Evolutionary conservation across 2,888 invertebrate genomes (phyloP).

Genomic region (Melipona bicolor): DNA sequence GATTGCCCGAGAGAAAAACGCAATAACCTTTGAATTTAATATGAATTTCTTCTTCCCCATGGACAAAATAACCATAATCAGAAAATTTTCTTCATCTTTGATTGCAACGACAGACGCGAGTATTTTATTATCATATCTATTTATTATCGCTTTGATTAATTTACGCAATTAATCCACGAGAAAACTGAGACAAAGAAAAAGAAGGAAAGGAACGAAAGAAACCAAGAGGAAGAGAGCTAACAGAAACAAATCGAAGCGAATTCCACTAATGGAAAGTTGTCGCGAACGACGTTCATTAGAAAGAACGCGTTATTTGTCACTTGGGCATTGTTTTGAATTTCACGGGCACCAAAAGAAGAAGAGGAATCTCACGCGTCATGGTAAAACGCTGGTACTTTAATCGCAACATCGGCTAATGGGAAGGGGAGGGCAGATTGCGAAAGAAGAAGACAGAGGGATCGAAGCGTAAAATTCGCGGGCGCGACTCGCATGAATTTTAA

Average conservation of each 20-base stretch:
- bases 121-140: not conserved
- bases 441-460: not conserved
- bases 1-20: no score
- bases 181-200: not conserved
- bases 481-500: constrained; percentile 19
- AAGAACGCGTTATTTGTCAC: constrained; percentile 15
- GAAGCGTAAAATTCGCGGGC: not conserved
- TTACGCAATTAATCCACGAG: not conserved
- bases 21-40: no score
- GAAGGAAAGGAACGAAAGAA: not conserved
- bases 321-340: not conserved
- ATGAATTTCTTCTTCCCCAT: no score
- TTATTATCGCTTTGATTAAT: not conserved
- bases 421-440: not conserved
- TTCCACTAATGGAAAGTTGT: constrained; percentile 22
- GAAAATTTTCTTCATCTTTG: no score
- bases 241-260: constrained; percentile 23
- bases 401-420: not conserved
- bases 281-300: constrained; percentile 24
- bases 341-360: not conserved
- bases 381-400: not conserved
- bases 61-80: no score
- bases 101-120: not conserved
- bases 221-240: constrained; percentile 7
- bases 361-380: not conserved